A percentile compares a stretch with the other conserved stretches of the same genome.
These are phyloP conservation scores for Sicus ferrugineus DNA, from an alignment of 2,888 invertebrate species.

Conservation along the genomic window DNA sequence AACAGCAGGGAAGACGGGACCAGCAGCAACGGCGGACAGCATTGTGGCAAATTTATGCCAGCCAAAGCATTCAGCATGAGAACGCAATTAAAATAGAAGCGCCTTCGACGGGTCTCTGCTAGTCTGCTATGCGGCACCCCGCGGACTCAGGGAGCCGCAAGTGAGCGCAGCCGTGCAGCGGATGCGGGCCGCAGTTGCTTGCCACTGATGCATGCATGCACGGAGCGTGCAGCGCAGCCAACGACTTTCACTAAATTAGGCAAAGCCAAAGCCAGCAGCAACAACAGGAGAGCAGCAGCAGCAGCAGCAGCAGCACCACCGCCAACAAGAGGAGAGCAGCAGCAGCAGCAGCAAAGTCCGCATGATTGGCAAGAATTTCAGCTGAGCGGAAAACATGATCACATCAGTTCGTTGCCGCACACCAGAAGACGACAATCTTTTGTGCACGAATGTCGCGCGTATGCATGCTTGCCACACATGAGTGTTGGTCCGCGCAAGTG, in stretches of 20 bases:
- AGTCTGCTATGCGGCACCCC: neutral
- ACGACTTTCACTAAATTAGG: slow-evolving; percentile 28
- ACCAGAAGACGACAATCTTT: slow-evolving; percentile 6
- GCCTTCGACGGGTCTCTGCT: neutral
- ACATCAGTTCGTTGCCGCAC: slow-evolving; percentile 1
- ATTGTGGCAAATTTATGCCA: slow-evolving; percentile 22
- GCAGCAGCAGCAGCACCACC: neutral
- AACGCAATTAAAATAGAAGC: slow-evolving; percentile 31
- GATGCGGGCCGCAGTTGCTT: slow-evolving; percentile 8
- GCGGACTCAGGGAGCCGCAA: neutral
- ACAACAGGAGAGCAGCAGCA: neutral
- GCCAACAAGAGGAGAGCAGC: neutral
- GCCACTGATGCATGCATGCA: slow-evolving; percentile 23
- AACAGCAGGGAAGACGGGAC: slow-evolving; percentile 3
- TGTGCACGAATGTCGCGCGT: neutral
- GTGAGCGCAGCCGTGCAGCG: slow-evolving; percentile 4
- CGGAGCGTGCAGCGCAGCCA: slow-evolving; percentile 14
- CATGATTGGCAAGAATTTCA: slow-evolving; percentile 25
- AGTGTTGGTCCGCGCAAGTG: too few species aligned
- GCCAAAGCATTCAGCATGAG: slow-evolving; percentile 22
- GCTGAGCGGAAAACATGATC: slow-evolving; percentile 14
- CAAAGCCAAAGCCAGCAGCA: neutral
- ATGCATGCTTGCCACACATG: neutral
- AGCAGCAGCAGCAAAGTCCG: slow-evolving; percentile 7
- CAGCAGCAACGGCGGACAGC: neutral